Evolutionary conservation across 2,888 invertebrate species (phyloP), one percentile per base, ranked within the genome.

Genomic region (Mesorhabditis belari): DNA sequence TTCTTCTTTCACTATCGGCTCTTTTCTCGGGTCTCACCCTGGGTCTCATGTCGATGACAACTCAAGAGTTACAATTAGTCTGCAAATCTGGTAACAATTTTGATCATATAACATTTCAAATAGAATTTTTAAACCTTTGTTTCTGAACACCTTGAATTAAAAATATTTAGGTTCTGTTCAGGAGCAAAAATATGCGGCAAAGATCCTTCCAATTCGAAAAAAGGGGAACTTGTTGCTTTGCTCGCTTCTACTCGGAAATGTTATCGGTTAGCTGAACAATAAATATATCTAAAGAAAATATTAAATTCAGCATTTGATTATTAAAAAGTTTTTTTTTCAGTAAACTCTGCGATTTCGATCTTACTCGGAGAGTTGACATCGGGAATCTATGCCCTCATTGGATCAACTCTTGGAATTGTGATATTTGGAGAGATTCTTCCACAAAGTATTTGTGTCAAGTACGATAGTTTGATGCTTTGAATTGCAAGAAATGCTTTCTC

Each of bases 1-100:
- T 82, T 9, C 89, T 96, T 69, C 85, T 98, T 49, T 84, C 85
- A 70, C 89, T 96, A 77, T 96, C 96, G 0, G 92, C 94, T 0
- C 84, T 98, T 2, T 98, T 98, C 82, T 95, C 95, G 60, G 98
- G 98, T 0, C 85, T 98, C 28, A 98, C 98, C 82, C 85, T 99
- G 29, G 86, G 98, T 0, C 85, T 98, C n/a, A 94, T 98, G 95
- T 89, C 96, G 0, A 82, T 98, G 80, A 95, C 96, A 81, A 87
- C 78, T 0, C 77, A 77, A 60, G 80, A 80, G 49, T 66, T 80
- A 69, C 73, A 75, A 62, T 65, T 80, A 5, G 79, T 80, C 51
- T 66, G 68, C 24, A 80, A 80, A 55, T 67, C 66, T 17, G 73
- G 73, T 19, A 35, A n/a, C n/a, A n/a, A n/a, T n/a, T n/a, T n/a